Conservation (phyloP, 2,113 vertebrate genomes). For the Todiramphus chloris region DNA sequence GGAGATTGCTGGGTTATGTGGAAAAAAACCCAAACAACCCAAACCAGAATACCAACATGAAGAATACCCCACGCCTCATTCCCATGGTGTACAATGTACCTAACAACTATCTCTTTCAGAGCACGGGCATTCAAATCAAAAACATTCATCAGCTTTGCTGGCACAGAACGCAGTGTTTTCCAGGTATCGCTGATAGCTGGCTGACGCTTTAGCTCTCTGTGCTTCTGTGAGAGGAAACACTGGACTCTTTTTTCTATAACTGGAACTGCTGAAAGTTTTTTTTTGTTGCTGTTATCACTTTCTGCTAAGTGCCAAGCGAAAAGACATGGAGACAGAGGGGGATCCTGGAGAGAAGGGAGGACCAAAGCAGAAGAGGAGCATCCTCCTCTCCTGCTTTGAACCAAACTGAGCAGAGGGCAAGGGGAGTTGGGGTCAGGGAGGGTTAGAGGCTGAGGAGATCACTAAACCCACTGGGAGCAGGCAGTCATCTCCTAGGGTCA, state of each 20-base stretch:
- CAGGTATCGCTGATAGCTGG: conserved; percentile 13
- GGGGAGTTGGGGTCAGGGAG: accelerated
- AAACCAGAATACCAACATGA: not conserved
- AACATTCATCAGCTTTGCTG: not conserved
- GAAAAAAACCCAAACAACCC: not conserved
- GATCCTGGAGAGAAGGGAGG: not conserved
- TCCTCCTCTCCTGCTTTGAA: not conserved
- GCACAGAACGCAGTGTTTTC: not conserved
- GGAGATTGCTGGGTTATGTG: not conserved
- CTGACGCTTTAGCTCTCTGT: conserved; percentile 5
- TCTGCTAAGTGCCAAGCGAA: not conserved
- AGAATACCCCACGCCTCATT: not conserved
- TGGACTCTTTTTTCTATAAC: conserved; percentile 20
- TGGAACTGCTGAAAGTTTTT: not conserved
- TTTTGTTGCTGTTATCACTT: conserved; percentile 39
- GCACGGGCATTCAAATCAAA: not conserved
- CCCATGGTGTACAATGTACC: conserved; percentile 8
- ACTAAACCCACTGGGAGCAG: not conserved
- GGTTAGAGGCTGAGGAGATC: not conserved
- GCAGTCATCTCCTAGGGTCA: not conserved
- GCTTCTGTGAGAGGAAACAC: conserved; percentile 7
- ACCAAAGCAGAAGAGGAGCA: not conserved
- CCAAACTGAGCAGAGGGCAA: not conserved
- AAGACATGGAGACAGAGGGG: not conserved
- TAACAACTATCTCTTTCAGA: conserved; percentile 48